Percentiles rank a stretch among this genome's conserved stretches.
Evolutionary conservation across 2,888 invertebrate genomes (phyloP).

Genomic region (Fabriciana adippe): DNA sequence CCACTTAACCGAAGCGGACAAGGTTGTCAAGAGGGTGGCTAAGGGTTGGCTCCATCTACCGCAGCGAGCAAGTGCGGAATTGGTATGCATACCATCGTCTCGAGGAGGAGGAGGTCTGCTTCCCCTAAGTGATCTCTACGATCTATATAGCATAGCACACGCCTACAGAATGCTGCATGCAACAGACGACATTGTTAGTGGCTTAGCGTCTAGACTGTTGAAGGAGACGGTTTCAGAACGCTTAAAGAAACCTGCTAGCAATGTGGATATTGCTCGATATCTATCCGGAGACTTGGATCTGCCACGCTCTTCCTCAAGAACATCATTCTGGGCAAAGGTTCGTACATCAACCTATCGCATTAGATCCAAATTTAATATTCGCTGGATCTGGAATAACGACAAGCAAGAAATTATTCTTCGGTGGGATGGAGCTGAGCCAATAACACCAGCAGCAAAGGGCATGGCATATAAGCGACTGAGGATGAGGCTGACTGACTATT

Average conservation of each 20-base stretch:
- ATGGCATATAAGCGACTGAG: background rate
- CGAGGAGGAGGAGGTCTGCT: too few relatives aligned
- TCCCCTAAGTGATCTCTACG: background rate
- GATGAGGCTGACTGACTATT: too few relatives aligned
- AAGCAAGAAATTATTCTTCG: background rate
- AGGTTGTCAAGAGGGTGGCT: too few relatives aligned
- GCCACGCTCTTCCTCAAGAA: background rate
- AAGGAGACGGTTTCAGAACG: background rate
- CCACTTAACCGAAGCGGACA: background rate
- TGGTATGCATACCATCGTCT: too few relatives aligned
- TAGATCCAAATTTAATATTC: background rate
- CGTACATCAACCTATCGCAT: background rate
- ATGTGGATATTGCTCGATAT: background rate
- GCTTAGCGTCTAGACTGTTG: background rate
- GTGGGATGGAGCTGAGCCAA: background rate
- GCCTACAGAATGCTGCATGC: background rate
- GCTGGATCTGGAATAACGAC: conserved; percentile 20
- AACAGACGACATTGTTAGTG: background rate
- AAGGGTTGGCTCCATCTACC: too few relatives aligned
- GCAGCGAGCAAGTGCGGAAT: too few relatives aligned
- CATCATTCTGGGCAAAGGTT: conserved; percentile 3
- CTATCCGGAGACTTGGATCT: background rate
- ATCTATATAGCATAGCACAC: background rate
- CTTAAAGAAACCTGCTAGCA: background rate
- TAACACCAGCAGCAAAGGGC: background rate